These are phyloP conservation scores for Agrilus mali DNA, from an alignment of 2,888 invertebrate species.

Conservation along the genomic window DNA sequence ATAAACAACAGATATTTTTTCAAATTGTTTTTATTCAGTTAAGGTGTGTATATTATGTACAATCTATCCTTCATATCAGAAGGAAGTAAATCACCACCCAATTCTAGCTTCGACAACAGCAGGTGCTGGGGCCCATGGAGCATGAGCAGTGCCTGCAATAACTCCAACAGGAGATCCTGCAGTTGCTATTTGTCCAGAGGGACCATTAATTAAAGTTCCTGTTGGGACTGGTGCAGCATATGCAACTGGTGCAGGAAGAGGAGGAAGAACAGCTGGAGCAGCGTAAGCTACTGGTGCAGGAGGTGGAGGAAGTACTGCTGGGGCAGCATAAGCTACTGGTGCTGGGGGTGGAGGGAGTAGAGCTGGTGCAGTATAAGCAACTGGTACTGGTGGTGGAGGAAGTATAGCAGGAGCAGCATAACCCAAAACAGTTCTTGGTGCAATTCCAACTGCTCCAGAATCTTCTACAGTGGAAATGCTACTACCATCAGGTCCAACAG, in stretches of 20 bases:
- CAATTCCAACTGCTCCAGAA: slow-evolving; percentile 31
- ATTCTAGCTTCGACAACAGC: no score
- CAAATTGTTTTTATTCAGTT: no score
- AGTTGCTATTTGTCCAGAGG: background rate
- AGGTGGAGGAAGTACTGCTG: slow-evolving; percentile 3
- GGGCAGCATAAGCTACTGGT: slow-evolving; percentile 23
- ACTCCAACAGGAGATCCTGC: background rate
- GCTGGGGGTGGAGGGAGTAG: background rate
- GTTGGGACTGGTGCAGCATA: slow-evolving; percentile 13
- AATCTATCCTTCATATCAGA: no score
- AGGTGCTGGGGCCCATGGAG: no score
- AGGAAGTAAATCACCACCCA: no score
- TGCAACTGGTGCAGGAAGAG: slow-evolving; percentile 11
- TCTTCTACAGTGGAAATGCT: slow-evolving; percentile 33
- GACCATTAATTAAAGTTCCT: background rate
- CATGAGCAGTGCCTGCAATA: background rate
- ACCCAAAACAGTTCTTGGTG: slow-evolving; percentile 26
- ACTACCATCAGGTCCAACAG: slow-evolving; percentile 31
- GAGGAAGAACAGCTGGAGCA: slow-evolving; percentile 12
- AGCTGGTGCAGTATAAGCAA: slow-evolving; percentile 21
- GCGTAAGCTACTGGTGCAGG: slow-evolving; percentile 21
- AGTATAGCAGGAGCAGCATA: slow-evolving; percentile 17
- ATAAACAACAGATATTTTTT: no score
- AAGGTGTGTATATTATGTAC: no score
- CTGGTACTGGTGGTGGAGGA: slow-evolving; percentile 10